These are phyloP conservation scores for Cecropterus lyciades DNA, from an alignment of 1,140 invertebrate species.

Conservation along the genomic window DNA sequence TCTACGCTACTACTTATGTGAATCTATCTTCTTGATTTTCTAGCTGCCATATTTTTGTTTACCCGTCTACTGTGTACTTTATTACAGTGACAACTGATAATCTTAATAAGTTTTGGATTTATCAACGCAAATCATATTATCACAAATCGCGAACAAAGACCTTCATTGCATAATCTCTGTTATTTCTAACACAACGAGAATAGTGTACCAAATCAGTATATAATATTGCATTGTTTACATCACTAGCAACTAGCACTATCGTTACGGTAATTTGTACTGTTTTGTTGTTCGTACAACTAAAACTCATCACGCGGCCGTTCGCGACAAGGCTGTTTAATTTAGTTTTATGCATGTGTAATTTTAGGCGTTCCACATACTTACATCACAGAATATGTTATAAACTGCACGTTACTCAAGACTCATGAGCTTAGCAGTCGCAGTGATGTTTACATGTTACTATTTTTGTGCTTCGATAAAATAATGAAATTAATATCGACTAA, in stretches of 20 bases:
- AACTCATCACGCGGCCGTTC: conserved; percentile 44
- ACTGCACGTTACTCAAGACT: background rate
- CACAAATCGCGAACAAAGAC: no score
- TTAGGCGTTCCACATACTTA: conserved; percentile 31
- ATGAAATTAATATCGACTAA: no score
- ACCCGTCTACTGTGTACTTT: no score
- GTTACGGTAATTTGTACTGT: conserved; percentile 30
- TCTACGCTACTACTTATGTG: no score
- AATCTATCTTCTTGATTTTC: no score
- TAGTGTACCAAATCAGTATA: no score
- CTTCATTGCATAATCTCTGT: no score
- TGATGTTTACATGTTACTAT: background rate
- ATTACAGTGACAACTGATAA: no score
- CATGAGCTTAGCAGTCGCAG: background rate
- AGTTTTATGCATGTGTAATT: conserved; percentile 47
- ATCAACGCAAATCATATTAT: no score
- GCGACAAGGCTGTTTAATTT: conserved; percentile 51
- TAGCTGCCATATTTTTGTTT: no score
- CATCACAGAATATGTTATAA: conserved; percentile 7
- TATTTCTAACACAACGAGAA: no score
- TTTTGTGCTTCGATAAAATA: background rate
- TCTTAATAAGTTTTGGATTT: no score
- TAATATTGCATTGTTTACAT: background rate
- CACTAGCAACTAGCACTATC: conserved; percentile 11
- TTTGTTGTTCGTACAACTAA: conserved; percentile 41